Evolutionary conservation across 2,113 vertebrate species (phyloP).

Genomic region (Calidris pugnax): DNA sequence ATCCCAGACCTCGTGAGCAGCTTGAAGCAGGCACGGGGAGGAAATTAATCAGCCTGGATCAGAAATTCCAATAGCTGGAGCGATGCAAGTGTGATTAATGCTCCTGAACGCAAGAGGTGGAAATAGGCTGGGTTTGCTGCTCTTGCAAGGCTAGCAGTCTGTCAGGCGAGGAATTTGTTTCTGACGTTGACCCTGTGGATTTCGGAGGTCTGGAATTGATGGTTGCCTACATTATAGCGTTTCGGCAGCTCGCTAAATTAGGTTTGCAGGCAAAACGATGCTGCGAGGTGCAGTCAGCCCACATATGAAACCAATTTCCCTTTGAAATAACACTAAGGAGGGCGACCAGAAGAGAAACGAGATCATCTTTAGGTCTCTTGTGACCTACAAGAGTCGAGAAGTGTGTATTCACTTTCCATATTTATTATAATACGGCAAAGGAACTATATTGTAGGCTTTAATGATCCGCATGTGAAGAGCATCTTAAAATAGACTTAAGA

Average conservation of each 20-base stretch:
- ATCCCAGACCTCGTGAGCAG: not conserved
- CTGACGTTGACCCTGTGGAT: slow-evolving; percentile 3
- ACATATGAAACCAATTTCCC: slow-evolving; percentile 62
- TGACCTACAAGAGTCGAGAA: slow-evolving; percentile 22
- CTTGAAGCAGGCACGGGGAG: not conserved
- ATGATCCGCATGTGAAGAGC: slow-evolving; percentile 13
- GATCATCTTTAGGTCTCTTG: slow-evolving; percentile 43
- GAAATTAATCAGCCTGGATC: slow-evolving; percentile 51
- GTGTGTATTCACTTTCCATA: slow-evolving; percentile 34
- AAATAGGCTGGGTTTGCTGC: slow-evolving; percentile 6
- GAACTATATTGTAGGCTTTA: slow-evolving; percentile 29
- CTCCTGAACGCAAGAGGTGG: slow-evolving; percentile 43
- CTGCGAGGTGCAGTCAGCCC: slow-evolving; percentile 47
- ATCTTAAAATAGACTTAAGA: slow-evolving; percentile 47
- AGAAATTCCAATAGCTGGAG: slow-evolving; percentile 56
- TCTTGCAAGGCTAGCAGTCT: slow-evolving; percentile 49
- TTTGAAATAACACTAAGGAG: slow-evolving; percentile 30
- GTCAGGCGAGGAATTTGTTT: slow-evolving; percentile 31
- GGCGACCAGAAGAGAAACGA: slow-evolving; percentile 41
- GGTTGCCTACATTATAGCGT: slow-evolving; percentile 28
- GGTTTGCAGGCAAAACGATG: slow-evolving; percentile 25
- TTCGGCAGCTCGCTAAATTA: slow-evolving; percentile 58
- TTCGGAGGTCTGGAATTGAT: slow-evolving; percentile 30
- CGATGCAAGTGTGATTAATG: slow-evolving; percentile 53
- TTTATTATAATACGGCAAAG: slow-evolving; percentile 27